Percentiles rank a stretch among this genome's conserved stretches.
Conservation (phyloP, 2,113 vertebrate species). For the Echinops telfairi region DNA sequence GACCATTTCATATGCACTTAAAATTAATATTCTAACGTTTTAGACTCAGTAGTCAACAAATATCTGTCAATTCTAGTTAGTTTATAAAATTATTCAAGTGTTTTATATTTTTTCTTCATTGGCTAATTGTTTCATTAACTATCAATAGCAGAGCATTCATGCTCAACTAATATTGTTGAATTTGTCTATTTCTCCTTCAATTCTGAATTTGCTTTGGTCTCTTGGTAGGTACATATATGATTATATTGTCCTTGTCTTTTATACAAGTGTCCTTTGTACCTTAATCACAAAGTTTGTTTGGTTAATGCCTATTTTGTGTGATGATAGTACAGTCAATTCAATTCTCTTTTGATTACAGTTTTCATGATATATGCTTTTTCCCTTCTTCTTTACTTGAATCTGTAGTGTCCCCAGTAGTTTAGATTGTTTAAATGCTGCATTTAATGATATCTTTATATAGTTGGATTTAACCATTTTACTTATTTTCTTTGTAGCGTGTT, state of each 20-base stretch:
- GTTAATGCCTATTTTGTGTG: conserved; percentile 5
- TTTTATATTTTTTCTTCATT: background rate
- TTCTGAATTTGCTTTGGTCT: background rate
- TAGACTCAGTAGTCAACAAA: background rate
- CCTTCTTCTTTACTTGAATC: background rate
- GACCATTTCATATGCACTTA: background rate
- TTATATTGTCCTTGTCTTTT: background rate
- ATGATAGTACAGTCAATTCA: background rate
- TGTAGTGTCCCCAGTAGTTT: background rate
- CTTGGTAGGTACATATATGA: background rate
- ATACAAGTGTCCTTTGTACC: background rate
- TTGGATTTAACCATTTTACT: background rate
- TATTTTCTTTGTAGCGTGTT: background rate
- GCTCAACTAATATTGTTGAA: background rate
- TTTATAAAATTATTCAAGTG: background rate
- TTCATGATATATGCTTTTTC: background rate
- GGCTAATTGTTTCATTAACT: background rate
- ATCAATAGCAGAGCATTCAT: background rate
- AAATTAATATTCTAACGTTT: background rate
- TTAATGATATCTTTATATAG: background rate
- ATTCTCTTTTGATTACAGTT: background rate
- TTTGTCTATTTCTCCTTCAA: background rate
- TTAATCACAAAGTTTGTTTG: background rate
- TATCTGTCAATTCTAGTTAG: background rate
- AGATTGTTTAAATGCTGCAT: background rate